Percentiles rank a stretch among this genome's conserved stretches.
Evolutionary conservation across 2,113 vertebrate genomes (phyloP).

Genomic region (Seriola rivoliana): DNA sequence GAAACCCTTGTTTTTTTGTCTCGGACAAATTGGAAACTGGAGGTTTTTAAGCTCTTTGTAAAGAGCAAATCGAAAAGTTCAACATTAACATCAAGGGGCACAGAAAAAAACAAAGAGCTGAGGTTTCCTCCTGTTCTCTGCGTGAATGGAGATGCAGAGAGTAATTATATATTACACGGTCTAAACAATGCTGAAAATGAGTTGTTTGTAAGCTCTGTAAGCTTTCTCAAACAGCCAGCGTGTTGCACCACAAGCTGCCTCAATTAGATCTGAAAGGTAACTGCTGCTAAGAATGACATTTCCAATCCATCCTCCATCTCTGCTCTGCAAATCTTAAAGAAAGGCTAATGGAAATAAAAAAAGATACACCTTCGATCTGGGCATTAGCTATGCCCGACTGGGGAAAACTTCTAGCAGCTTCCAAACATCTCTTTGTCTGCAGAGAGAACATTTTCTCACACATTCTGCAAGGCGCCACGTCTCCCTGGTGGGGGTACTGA

Average conservation of each 20-base stretch:
- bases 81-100: slow-evolving; percentile 4
- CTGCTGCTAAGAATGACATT: slow-evolving; percentile 53
- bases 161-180: slow-evolving; percentile 55
- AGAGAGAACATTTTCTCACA: slow-evolving; percentile 50
- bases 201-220: slow-evolving; percentile 53
- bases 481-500: slow-evolving; percentile 53
- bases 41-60: not conserved
- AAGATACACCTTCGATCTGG: slow-evolving; percentile 40
- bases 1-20: not conserved
- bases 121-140: not conserved
- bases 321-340: slow-evolving; percentile 47
- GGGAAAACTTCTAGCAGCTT: slow-evolving; percentile 63
- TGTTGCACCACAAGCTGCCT: slow-evolving; percentile 40
- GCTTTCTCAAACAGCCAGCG: slow-evolving; percentile 45
- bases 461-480: slow-evolving; percentile 46
- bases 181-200: slow-evolving; percentile 58
- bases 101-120: not conserved
- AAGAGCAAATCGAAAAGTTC: not conserved
- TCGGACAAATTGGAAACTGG: not conserved
- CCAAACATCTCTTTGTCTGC: slow-evolving; percentile 61
- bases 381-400: slow-evolving; percentile 63
- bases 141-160: slow-evolving; percentile 24
- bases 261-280: slow-evolving; percentile 66
- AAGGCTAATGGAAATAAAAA: slow-evolving; percentile 57
- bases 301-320: slow-evolving; percentile 50